phyloP scores from a whole-genome alignment of 2,888 invertebrate genomes.

The Panopea generosa region DNA sequence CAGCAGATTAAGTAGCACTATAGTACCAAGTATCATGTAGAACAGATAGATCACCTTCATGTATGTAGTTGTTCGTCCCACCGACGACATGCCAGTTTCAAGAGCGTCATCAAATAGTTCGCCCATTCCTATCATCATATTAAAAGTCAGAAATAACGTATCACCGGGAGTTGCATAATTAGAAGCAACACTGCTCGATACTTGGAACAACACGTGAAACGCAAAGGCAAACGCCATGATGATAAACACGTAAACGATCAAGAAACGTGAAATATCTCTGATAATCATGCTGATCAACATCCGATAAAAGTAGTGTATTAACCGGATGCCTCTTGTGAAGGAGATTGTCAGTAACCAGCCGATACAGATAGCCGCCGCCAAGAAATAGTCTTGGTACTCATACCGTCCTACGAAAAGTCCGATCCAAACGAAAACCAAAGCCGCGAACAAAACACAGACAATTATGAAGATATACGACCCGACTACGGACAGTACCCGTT shows the following conservation, averaged over 20 bases:
- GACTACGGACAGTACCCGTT: slow-evolving; percentile 27
- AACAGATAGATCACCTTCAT: slow-evolving; percentile 78
- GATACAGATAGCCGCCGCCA: slow-evolving; percentile 77
- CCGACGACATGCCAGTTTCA: slow-evolving; percentile 63
- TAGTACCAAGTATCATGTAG: slow-evolving; percentile 80
- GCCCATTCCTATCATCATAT: slow-evolving; percentile 83
- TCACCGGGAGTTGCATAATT: slow-evolving; percentile 70
- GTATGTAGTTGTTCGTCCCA: slow-evolving; percentile 64
- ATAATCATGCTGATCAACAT: slow-evolving; percentile 83
- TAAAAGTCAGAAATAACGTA: slow-evolving; percentile 81
- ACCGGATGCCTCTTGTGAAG: slow-evolving; percentile 82
- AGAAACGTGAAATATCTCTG: slow-evolving; percentile 80
- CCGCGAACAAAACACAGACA: slow-evolving; percentile 65
- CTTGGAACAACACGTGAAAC: slow-evolving; percentile 79
- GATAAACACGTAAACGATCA: slow-evolving; percentile 82
- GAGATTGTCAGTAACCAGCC: slow-evolving; percentile 83
- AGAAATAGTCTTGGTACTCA: slow-evolving; percentile 75
- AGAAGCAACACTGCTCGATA: slow-evolving; percentile 59
- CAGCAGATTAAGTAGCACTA: slow-evolving; percentile 79
- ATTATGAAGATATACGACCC: slow-evolving; percentile 50
- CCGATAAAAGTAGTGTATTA: slow-evolving; percentile 81
- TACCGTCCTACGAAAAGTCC: slow-evolving; percentile 64
- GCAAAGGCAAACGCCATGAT: slow-evolving; percentile 82
- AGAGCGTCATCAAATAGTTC: slow-evolving; percentile 75
- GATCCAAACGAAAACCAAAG: slow-evolving; percentile 77